Evolutionary conservation across 1,140 invertebrate genomes (phyloP), one percentile per base, ranked within the genome.

Genomic region (Drosophila sturtevanti): DNA sequence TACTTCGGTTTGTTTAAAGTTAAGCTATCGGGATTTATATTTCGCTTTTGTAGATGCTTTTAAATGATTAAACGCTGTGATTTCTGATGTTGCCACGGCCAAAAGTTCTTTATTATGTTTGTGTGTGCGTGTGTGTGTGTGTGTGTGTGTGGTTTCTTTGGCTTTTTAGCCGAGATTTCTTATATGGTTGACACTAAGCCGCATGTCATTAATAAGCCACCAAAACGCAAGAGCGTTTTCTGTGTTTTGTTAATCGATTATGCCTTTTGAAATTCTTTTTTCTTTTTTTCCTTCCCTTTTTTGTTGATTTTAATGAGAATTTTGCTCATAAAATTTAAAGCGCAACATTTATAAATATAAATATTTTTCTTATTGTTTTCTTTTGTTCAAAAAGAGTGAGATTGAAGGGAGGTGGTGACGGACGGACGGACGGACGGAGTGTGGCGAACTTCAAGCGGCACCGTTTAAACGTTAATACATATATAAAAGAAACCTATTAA

Each of bases 51-150:
- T 74, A 85, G 81, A 82, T 87, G 82, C 82, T 79, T 79, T 87
- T 87, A 81, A 87, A 86, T 86, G 82, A 86, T 86, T 86, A 86
- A 86, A 86, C 82, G 81, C 75, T 72, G 63, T 55, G 75, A 78
- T 86, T 73, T 81, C 75, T 70, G 58, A 72, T 77, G 68, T 70
- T 82, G 71, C 51, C 72, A 70, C 69, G 81, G 55, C 76, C 69
- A 65, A 54, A 21, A 11, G 55, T 64, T 72, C 52, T 59, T 63
- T 65, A 22, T 34, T 12, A 64, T 67, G 12, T 14, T 18, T 16
- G 1, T 55, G 2, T 14, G 4, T 16, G 1, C 27, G 2, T 14
- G 4, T 41, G 35, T 14, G 21, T 62, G 16, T 18, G 44, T 69
- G 31, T 16, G 35, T 52, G 68, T 61, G 54, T 65, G 14, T 16